Base-by-base conservation (phyloP, 2,888 invertebrate species). In the Antitype chi region DNA sequence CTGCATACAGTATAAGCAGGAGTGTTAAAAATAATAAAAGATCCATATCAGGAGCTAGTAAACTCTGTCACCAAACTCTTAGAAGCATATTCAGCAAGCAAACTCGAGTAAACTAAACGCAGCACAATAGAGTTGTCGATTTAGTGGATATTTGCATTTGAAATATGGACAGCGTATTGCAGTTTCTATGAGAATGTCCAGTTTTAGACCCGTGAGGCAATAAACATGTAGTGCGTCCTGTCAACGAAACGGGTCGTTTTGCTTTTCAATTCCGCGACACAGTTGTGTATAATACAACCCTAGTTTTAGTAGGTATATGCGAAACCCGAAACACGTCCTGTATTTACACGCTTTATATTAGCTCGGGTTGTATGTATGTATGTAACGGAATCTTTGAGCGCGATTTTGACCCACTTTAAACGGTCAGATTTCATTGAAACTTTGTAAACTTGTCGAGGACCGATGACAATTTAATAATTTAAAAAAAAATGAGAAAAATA, bases 121-220 rank as follows among this genome's bases (percentile, higher is more conserved):
- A 64, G 67, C 62, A 70, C 47, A 47, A 53, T 38, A n/a, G 11
- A 64, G 17, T 17, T 28, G 52, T 57, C 20, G 25, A 49, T 66
- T n/a, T 68, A 43, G 62, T 38, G 6, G 43, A 32, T 62, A 75
- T 76, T 78, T 59, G 53, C 23, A 64, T 71, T 68, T 76, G 68
- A 81, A 68, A 81, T 81, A 64, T 68, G 59, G 25, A 47, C 20
- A 28, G 28, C 17, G 52, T 63, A 67, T 76, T 75, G 67, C 55
- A 70, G 59, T 57, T 3, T 47, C 25, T 38, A 17, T n/a, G 43
- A 28, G 28, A 38, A 69, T 59, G 38, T 47, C 49, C 25, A 15
- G 9, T 13, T 55, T 38, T n/a, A 59, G 43, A 67, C 28, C 15
- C 23, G 13, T 13, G 17, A 32, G n/a, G 15, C 55, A 62, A 64